Base-by-base conservation (phyloP, 2,888 invertebrate genomes). In the Phalera bucephala region DNA sequence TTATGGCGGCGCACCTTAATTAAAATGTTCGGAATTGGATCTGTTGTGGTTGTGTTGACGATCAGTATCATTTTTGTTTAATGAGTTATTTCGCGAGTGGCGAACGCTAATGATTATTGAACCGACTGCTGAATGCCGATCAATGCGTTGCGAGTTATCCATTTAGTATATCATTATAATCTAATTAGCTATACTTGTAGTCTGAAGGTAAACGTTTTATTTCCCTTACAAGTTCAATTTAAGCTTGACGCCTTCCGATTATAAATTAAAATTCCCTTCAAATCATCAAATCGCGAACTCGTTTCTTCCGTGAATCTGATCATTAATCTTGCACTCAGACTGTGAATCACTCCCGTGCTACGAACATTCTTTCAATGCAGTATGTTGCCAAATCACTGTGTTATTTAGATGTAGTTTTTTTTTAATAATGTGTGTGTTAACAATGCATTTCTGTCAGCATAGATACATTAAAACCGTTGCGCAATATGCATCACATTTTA, bases 51-150 rank as follows among this genome's bases (percentile, higher is more conserved):
- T 66, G 52, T 60, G 62, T 71, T 71, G 65, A 73, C 76, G 87
- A 87, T 86, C 61, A 55, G 64, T 80, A 87, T 87, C 85, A 82
- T 74, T 84, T 84, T 84, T 73, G 74, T 77, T 79, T 84, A 86
- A 85, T 84, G 85, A 83, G 68, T 73, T 81, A 78, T 76, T 79
- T 72, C 71, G 68, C 56, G 49, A 55, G 57, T 47, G 45, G 62
- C 54, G 60, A 64, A 58, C 60, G 45, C 52, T 53, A 54, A 62
- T 63, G 53, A 30, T 30, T 41, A 51, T 47, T 45, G 41, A 31
- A 31, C 28, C 35, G 40, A 59, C 57, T 44, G 33, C 19, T n/a
- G 17, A n/a, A n/a, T n/a, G n/a, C n/a, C n/a, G n/a, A 17, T 17
- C 17, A 17, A 17, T 17, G 3, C 17, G 17, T 3, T n/a, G n/a